Evolutionary conservation across 1,140 invertebrate species (phyloP).

Genomic region (Pseudomyrmex cubaensis): DNA sequence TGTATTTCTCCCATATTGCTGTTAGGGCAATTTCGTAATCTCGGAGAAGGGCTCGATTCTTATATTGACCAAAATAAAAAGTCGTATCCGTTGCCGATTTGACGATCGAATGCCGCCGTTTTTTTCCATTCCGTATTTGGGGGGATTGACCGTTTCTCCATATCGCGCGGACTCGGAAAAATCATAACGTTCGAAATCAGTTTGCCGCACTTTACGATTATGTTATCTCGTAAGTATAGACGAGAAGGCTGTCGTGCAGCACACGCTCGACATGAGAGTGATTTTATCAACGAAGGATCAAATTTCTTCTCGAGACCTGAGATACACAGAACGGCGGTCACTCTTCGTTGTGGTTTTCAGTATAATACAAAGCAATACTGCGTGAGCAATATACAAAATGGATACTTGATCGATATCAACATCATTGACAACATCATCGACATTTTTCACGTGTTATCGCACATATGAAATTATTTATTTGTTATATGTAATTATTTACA

Average conservation of each 20-base stretch:
- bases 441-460: background rate
- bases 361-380: background rate
- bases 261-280: constrained; percentile 31
- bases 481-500: background rate
- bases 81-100: constrained; percentile 70
- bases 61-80: constrained; percentile 77
- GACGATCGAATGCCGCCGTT: constrained; percentile 65
- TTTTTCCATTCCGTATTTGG: constrained; percentile 8
- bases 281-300: constrained; percentile 33
- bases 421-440: constrained; percentile 13
- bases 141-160: constrained; percentile 4
- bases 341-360: background rate
- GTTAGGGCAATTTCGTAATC: constrained; percentile 81
- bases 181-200: constrained; percentile 62
- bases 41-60: constrained; percentile 65
- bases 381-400: too few relatives aligned
- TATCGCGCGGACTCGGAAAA: constrained; percentile 5
- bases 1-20: constrained; percentile 74
- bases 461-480: background rate
- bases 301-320: constrained; percentile 14
- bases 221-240: constrained; percentile 43
- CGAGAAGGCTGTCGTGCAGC: constrained; percentile 23
- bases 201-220: constrained; percentile 68
- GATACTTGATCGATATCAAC: background rate
- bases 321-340: constrained; percentile 11